Percentiles rank a stretch among this genome's conserved stretches.
Conservation (phyloP, 2,113 vertebrate species). For the Aspidoscelis tigris region DNA sequence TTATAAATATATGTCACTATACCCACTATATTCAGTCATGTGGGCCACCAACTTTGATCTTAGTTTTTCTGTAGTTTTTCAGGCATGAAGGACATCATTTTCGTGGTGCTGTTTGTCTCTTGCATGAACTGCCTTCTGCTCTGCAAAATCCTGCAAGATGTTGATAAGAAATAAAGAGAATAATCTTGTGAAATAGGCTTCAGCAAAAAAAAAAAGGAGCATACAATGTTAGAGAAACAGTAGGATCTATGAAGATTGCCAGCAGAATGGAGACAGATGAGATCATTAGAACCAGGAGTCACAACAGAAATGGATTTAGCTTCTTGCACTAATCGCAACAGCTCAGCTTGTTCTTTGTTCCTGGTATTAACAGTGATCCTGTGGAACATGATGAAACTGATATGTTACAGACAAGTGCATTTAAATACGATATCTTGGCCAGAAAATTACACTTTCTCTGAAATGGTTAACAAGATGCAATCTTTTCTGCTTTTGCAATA, state of each 20-base stretch:
- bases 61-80: neutral
- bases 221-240: neutral
- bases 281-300: neutral
- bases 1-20: neutral
- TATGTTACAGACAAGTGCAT: neutral
- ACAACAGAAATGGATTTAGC: neutral
- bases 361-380: neutral
- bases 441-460: neutral
- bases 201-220: neutral
- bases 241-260: neutral
- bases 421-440: neutral
- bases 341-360: neutral
- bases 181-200: neutral
- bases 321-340: constrained; percentile 4
- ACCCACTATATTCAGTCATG: neutral
- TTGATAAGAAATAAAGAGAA: constrained; percentile 1
- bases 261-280: neutral
- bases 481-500: neutral
- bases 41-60: neutral
- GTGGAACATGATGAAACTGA: neutral
- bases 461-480: neutral
- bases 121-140: neutral
- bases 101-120: neutral
- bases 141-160: neutral
- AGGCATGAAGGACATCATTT: neutral